phyloP scores from a whole-genome alignment of 1,140 invertebrate species.

The Subanguina moxae region DNA sequence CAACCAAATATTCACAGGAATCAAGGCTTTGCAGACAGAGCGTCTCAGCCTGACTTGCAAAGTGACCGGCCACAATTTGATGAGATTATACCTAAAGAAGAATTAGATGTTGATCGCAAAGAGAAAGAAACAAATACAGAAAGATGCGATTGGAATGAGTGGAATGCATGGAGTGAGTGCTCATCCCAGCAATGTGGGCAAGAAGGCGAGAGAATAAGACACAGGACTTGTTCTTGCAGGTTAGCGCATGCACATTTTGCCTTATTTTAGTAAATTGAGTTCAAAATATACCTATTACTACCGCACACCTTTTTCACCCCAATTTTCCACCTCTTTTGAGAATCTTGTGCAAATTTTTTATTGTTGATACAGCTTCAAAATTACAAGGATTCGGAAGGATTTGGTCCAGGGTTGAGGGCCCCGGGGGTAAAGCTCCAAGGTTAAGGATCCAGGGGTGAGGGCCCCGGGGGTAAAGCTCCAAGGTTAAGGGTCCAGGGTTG shows the following conservation, averaged over 20 bases:
- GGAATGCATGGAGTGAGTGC: constrained; percentile 27
- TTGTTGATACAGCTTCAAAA: not conserved
- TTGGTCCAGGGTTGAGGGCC: not conserved
- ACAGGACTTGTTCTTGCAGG: constrained; percentile 23
- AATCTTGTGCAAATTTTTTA: not conserved
- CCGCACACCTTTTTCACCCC: not conserved
- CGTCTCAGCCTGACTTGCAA: not conserved
- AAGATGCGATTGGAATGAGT: constrained; percentile 2
- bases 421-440: not conserved
- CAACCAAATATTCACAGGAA: not conserved
- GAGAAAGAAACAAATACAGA: not conserved
- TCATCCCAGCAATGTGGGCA: constrained; percentile 9
- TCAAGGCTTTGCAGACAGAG: not conserved
- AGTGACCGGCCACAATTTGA: not conserved
- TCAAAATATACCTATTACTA: not conserved
- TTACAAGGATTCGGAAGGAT: not conserved
- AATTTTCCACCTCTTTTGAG: not conserved
- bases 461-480: not conserved
- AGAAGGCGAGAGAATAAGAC: constrained; percentile 20
- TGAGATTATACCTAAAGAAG: not conserved
- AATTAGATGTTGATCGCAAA: not conserved
- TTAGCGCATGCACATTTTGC: not conserved
- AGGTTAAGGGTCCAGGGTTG: too few relatives aligned
- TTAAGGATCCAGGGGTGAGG: too few relatives aligned
- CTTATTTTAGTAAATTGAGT: not conserved